Conservation (phyloP, 2,888 invertebrate genomes). For the Andrena haemorrhoa region DNA sequence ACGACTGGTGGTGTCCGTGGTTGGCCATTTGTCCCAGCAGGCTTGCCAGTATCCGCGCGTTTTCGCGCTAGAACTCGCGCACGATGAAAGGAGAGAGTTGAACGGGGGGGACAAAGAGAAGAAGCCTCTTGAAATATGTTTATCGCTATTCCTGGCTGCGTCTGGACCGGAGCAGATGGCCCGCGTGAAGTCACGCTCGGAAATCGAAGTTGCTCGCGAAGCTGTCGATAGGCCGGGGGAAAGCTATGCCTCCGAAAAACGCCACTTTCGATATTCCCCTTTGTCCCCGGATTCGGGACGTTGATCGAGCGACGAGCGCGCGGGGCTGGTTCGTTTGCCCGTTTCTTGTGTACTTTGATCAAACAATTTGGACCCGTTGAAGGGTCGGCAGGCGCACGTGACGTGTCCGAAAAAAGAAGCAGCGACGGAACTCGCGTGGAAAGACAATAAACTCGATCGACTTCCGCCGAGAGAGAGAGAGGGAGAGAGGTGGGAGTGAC, state of each 20-base stretch:
- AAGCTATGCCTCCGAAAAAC: background rate
- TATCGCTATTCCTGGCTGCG: conserved; percentile 65
- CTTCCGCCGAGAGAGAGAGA: conserved; percentile 55
- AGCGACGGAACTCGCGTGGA: conserved; percentile 50
- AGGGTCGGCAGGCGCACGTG: conserved; percentile 58
- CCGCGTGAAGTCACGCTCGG: conserved; percentile 67
- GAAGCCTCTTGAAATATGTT: conserved; percentile 58
- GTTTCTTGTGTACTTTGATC: background rate
- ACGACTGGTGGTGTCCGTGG: too few species aligned
- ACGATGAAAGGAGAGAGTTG: conserved; percentile 4
- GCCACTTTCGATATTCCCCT: too few species aligned
- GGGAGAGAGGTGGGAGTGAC: conserved; percentile 1
- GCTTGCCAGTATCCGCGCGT: conserved; percentile 32
- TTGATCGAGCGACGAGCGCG: background rate
- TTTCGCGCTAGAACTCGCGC: conserved; percentile 3
- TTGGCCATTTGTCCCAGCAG: conserved; percentile 1
- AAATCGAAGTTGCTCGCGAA: conserved; percentile 52
- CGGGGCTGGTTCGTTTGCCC: background rate
- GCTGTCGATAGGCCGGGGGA: conserved; percentile 4
- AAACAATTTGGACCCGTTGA: conserved; percentile 10
- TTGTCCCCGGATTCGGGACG: background rate
- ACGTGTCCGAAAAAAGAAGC: conserved; percentile 55
- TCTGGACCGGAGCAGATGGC: conserved; percentile 72
- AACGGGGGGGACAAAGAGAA: conserved; percentile 15
- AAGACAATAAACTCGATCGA: conserved; percentile 72